Base-by-base conservation (phyloP, 2,888 invertebrate genomes). In the Scaptomyza flava region DNA sequence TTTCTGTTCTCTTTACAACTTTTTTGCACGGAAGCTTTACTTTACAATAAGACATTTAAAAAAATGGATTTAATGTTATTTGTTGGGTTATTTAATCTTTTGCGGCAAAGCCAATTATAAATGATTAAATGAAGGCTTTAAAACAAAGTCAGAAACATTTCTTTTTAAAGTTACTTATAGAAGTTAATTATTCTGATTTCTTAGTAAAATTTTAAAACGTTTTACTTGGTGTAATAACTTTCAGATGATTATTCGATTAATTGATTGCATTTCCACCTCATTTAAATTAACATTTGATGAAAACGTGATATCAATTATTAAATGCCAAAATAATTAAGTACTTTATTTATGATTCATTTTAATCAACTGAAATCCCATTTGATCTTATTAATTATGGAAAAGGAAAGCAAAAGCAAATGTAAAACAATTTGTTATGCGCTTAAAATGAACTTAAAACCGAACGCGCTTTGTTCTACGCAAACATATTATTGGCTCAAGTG, bases 301-400 rank as follows among this genome's bases (percentile, higher is more conserved):
- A 33, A 60, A n/a, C 6, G 41, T 20, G 23, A 12, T 5, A 41
- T 30, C 1, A 47, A 43, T 43, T 8, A 30, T 12, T n/a, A 2
- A 3, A 33, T 27, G 11, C 4, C 8, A 23, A 31, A 38, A 45
- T 42, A 31, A 31, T 23, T 20, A n/a, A 17, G 12, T 14, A 51
- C 31, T 36, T 33, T 17, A 56, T 61, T 56, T 23, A 51, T 61
- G 30, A 51, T 51, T 47, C 9, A 61, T 34, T 42, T 50, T n/a
- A 63, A 50, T 50, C 17, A 56, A 45, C 31, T 51, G 14, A 27
- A 30, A 34, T 2, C 12, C 27, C 9, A 27, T 50, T 63, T 48
- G 20, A 36, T 1, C 20, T 14, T 42, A 68, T 56, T 74, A 59
- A 42, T 73, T 27, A 46, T 45, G 45, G 20, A 36, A 43, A 46